Evolutionary conservation across 2,888 invertebrate species (phyloP).

Genomic region (Drosophila leonis): DNA sequence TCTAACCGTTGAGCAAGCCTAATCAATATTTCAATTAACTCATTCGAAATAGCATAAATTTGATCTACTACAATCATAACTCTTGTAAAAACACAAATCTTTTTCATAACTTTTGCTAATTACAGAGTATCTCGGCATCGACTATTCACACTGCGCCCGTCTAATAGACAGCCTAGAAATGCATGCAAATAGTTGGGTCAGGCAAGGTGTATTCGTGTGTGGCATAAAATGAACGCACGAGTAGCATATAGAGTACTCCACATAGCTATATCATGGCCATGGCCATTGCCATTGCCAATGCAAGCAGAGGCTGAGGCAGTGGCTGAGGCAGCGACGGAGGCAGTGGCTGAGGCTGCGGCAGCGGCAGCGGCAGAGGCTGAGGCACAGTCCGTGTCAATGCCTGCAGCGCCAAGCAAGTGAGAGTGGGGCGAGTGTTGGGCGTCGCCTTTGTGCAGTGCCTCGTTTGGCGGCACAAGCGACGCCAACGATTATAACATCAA

Average conservation of each 20-base stretch:
- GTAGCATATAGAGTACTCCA: constrained; percentile 42
- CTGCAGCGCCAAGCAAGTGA: constrained; percentile 47
- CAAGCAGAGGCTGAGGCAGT: neutral
- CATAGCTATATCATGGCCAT: constrained; percentile 55
- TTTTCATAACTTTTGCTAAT: neutral
- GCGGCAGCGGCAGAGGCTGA: constrained; percentile 14
- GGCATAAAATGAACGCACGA: constrained; percentile 19
- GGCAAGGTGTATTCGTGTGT: constrained; percentile 26
- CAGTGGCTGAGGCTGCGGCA: constrained; percentile 23
- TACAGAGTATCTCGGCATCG: neutral
- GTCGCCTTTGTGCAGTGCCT: constrained; percentile 49
- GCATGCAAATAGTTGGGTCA: constrained; percentile 29
- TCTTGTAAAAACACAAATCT: neutral
- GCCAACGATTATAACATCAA: constrained; percentile 63
- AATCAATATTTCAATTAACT: neutral
- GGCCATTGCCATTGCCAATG: constrained; percentile 31
- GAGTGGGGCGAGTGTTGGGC: constrained; percentile 40
- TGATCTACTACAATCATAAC: no score
- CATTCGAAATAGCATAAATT: neutral
- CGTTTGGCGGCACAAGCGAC: constrained; percentile 34
- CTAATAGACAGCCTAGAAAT: constrained; percentile 10
- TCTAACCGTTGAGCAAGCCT: no score
- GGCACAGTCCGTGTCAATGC: constrained; percentile 66
- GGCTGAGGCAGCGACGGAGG: constrained; percentile 8
- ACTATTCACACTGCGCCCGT: neutral